Evolutionary conservation across 2,113 vertebrate species (phyloP), one percentile per base, ranked within the genome.

Genomic region (Coreoperca whiteheadi): DNA sequence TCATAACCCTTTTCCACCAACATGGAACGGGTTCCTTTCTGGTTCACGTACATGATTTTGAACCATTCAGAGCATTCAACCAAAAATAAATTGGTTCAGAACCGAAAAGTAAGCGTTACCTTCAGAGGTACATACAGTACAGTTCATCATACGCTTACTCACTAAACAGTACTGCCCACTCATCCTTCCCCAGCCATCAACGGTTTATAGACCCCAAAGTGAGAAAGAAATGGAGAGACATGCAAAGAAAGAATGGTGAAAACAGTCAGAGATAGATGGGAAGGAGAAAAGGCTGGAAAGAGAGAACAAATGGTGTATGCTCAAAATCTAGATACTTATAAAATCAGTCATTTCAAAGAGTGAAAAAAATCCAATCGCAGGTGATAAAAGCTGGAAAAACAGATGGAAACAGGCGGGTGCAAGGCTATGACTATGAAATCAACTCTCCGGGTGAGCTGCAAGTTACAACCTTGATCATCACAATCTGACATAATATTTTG

Each of bases 311-410:
- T 4, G 4, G 2, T 18, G 39, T 63, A 59, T 2, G 53, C 48
- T 86, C 41, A 60, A 61, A 66, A 83, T 77, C 48, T 39, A 63
- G 54, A 61, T 73, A 81, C 32, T 4, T 41, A 78, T 81, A 66
- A 68, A 81, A 84, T 56, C 41, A 66, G 50, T 21, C 28, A 66
- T 89, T 90, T 89, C 79, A 91, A 85, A 87, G 70, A 28, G 1
- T 9, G 12, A 5, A 28, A 41, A 43, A 43, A 82, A 51, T 34
- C 54, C 72, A 69, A 39, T 76, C 63, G 39, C 25, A 43, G 61
- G 53, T 50, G 48, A 81, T 83, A 77, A 87, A 89, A 86, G 77
- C 74, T 70, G 57, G 78, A 79, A 61, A n/a, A 51, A 63, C 63
- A 63, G 65, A 78, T 72, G 48, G 75, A 65, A 76, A 34, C 43